Evolutionary conservation across 1,140 invertebrate genomes (phyloP).

Genomic region (Cylas formicarius): DNA sequence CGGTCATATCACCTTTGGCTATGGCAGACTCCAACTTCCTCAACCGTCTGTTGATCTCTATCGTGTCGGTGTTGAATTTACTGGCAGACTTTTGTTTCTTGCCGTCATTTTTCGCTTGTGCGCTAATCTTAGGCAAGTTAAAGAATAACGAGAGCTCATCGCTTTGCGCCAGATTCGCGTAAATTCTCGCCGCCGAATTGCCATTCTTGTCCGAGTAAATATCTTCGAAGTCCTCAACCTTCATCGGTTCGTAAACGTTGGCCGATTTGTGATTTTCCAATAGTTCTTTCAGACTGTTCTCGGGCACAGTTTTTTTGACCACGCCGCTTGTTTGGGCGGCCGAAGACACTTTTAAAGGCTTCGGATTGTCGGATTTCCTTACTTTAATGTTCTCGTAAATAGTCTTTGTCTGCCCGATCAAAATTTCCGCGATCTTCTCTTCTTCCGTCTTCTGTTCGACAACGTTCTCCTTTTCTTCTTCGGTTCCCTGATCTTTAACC

Average conservation of each 20-base stretch:
- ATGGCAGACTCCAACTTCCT: conserved; percentile 61
- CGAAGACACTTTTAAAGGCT: conserved; percentile 35
- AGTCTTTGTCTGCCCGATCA: conserved; percentile 31
- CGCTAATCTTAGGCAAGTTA: conserved; percentile 42
- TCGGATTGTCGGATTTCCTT: conserved; percentile 28
- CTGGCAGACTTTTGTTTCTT: conserved; percentile 1
- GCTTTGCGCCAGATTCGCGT: conserved; percentile 36
- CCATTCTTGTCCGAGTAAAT: conserved; percentile 36
- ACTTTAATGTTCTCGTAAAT: conserved; percentile 40
- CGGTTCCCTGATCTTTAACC: conserved; percentile 9
- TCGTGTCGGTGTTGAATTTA: conserved; percentile 39
- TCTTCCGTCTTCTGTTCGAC: conserved; percentile 24
- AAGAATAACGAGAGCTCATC: conserved; percentile 35
- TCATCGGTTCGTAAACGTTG: conserved; percentile 36
- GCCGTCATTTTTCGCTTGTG: conserved; percentile 41
- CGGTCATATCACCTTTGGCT: conserved; percentile 56
- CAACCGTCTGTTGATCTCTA: conserved; percentile 56
- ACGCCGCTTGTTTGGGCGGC: conserved; percentile 33
- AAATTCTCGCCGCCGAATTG: conserved; percentile 28
- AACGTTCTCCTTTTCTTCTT: conserved; percentile 11
- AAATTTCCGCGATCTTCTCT: conserved; percentile 31
- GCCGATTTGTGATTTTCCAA: conserved; percentile 20
- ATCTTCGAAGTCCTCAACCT: conserved; percentile 39
- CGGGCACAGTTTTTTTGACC: conserved; percentile 21
- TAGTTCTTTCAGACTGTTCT: conserved; percentile 22